Conservation (phyloP, 2,113 vertebrate species). For the Microtus oregoni region DNA sequence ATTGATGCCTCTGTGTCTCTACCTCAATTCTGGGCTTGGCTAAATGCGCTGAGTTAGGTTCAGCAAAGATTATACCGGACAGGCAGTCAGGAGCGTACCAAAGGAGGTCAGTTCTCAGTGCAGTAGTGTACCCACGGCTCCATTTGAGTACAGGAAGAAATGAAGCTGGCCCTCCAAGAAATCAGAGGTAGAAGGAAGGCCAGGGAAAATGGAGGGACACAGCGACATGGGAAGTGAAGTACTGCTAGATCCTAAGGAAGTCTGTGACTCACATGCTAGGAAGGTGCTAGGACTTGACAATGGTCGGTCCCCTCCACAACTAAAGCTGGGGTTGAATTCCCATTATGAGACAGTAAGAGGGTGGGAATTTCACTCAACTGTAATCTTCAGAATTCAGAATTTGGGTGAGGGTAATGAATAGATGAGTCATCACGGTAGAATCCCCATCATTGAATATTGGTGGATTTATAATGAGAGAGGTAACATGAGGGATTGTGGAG, state of each 20-base stretch:
- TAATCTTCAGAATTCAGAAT: background rate
- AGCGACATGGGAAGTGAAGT: rapidly evolving
- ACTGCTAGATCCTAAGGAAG: background rate
- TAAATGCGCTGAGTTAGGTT: background rate
- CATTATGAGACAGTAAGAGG: background rate
- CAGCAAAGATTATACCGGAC: background rate
- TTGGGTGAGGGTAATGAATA: background rate
- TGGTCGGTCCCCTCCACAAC: background rate
- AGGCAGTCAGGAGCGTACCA: background rate
- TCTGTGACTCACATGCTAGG: background rate
- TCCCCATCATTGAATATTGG: background rate
- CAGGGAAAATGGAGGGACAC: background rate
- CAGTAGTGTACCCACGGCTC: background rate
- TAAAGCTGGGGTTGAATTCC: background rate
- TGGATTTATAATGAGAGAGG: background rate
- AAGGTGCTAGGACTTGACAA: background rate
- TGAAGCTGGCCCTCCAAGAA: background rate
- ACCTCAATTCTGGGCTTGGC: background rate
- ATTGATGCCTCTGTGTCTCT: background rate
- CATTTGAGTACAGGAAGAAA: background rate
- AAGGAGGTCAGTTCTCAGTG: background rate
- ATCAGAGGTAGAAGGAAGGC: background rate
- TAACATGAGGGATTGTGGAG: no score
- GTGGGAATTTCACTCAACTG: background rate
- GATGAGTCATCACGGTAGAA: background rate